Conservation (phyloP, 2,113 vertebrate species). For the Ahaetulla prasina region DNA sequence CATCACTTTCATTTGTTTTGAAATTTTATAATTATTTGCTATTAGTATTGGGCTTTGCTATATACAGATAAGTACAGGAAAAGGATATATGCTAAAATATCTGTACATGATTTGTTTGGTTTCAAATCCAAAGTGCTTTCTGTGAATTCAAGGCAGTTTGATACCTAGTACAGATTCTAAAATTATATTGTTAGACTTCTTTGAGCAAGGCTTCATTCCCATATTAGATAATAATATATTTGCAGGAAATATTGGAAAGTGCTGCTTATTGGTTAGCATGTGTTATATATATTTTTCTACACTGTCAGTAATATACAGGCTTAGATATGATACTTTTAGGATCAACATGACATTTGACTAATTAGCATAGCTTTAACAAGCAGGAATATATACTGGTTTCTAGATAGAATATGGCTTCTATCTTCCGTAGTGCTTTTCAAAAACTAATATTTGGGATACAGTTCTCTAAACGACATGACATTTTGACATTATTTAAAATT, state of each 20-base stretch:
- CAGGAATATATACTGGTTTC: background rate
- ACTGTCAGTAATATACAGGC: too few relatives aligned
- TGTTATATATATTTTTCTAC: too few relatives aligned
- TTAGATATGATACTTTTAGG: too few relatives aligned
- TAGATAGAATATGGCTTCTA: background rate
- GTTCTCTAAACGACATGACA: background rate
- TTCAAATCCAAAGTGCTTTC: background rate
- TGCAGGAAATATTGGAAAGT: background rate
- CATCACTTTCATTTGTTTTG: background rate
- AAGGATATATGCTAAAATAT: background rate
- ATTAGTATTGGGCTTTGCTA: background rate
- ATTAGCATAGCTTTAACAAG: background rate
- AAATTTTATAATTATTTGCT: background rate
- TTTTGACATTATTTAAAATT: background rate
- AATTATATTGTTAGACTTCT: background rate
- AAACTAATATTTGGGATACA: fast-evolving
- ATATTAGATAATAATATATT: background rate
- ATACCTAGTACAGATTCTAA: background rate
- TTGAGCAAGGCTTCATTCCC: background rate
- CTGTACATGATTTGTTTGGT: background rate
- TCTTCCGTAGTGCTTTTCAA: background rate
- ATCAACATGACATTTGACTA: background rate
- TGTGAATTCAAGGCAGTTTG: background rate
- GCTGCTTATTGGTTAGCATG: background rate
- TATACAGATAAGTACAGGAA: background rate